A percentile compares a stretch with the other conserved stretches of the same genome.
phyloP scores from a whole-genome alignment of 2,113 vertebrate species.

The Ciconia boyciana region DNA sequence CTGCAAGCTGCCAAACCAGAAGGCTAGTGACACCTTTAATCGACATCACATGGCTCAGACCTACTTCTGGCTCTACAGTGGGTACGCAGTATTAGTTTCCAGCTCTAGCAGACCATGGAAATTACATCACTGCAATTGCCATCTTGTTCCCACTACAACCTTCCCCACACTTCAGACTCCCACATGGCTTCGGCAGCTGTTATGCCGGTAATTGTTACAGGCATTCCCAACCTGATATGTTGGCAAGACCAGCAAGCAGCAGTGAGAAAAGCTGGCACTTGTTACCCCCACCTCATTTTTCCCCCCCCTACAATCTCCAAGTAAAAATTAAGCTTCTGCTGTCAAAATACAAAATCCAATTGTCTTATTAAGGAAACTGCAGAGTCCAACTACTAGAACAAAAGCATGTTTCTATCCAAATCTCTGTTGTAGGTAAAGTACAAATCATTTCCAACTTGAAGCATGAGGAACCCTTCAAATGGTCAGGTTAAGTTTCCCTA shows the following conservation, averaged over 20 bases:
- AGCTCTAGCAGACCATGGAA: neutral
- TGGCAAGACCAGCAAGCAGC: neutral
- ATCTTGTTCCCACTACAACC: neutral
- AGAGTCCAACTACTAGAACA: neutral
- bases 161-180: neutral
- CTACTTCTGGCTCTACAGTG: neutral
- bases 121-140: neutral
- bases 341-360: neutral
- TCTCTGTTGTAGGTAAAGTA: neutral
- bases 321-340: neutral
- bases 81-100: neutral
- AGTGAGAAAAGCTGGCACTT: neutral
- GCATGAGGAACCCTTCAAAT: neutral
- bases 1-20: neutral
- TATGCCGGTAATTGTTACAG: neutral
- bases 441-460: neutral
- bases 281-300: neutral
- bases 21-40: neutral
- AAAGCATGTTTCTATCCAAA: neutral
- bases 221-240: neutral
- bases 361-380: neutral
- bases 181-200: neutral
- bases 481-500: neutral
- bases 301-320: neutral
- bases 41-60: accelerated